Percentiles rank a stretch among this genome's conserved stretches.
These are phyloP conservation scores for Mamestra configurata DNA, from an alignment of 1,140 invertebrate genomes.

Conservation along the genomic window DNA sequence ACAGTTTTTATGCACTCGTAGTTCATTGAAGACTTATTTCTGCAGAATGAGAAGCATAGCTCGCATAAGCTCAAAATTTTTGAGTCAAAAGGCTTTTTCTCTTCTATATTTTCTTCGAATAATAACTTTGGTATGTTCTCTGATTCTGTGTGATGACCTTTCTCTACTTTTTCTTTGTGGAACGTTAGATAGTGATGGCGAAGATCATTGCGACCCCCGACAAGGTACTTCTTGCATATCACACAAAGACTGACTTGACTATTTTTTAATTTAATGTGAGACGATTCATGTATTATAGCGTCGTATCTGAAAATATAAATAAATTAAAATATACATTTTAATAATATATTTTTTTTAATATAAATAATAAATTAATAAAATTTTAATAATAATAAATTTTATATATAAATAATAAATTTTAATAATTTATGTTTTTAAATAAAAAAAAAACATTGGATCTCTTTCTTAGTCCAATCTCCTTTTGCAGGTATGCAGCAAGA, in stretches of 20 bases:
- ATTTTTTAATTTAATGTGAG: conserved; percentile 32
- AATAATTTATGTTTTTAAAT: too few relatives aligned
- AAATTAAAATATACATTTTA: too few relatives aligned
- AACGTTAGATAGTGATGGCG: neutral
- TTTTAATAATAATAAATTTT: too few relatives aligned
- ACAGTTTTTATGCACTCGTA: neutral
- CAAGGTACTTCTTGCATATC: conserved; percentile 8
- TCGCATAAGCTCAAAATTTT: conserved; percentile 5
- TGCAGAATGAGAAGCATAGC: conserved; percentile 18
- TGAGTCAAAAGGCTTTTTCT: neutral
- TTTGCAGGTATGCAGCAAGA: too few relatives aligned
- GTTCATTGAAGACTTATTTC: neutral
- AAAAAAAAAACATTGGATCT: too few relatives aligned
- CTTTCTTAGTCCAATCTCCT: too few relatives aligned
- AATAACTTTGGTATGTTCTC: neutral
- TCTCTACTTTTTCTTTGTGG: neutral
- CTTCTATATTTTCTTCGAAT: neutral
- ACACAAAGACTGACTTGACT: conserved; percentile 11
- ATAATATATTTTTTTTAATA: too few relatives aligned
- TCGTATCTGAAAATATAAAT: conserved; percentile 43
- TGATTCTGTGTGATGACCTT: neutral
- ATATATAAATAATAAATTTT: too few relatives aligned
- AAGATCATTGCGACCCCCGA: neutral
- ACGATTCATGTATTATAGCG: conserved; percentile 24
- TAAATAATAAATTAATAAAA: too few relatives aligned